Evolutionary conservation across 2,797 vertebrate species (phyloP).

Genomic region (Urocyon cinereoargenteus): DNA sequence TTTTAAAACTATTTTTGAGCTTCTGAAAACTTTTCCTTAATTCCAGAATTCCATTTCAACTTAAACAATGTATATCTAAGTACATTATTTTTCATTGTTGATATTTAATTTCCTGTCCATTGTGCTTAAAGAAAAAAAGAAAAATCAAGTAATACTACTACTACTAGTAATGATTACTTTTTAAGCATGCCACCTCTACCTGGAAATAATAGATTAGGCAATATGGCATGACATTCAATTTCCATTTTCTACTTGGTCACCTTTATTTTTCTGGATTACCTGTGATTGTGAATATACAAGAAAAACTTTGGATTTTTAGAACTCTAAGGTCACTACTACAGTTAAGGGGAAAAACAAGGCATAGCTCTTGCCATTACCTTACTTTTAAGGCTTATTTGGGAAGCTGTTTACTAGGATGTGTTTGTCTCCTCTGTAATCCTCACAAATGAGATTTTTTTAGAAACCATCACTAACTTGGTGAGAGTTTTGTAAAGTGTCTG

Average conservation of each 20-base stretch:
- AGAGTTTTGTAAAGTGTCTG: neutral
- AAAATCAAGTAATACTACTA: neutral
- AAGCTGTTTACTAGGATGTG: rapidly evolving
- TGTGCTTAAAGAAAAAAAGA: neutral
- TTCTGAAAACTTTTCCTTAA: neutral
- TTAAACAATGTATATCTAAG: neutral
- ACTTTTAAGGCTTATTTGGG: neutral
- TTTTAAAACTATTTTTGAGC: neutral
- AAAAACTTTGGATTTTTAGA: neutral
- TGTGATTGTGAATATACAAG: neutral
- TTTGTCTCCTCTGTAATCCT: no score
- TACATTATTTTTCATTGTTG: neutral
- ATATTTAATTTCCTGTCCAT: neutral
- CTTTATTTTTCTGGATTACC: neutral
- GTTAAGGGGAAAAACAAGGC: neutral
- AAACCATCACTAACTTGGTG: neutral
- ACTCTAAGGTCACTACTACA: neutral
- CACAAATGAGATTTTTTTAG: neutral
- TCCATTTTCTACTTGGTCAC: neutral
- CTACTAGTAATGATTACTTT: neutral
- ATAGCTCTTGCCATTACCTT: neutral
- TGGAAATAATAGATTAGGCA: neutral
- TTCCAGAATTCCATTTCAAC: neutral
- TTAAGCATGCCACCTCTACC: neutral
- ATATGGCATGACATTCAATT: neutral